phyloP scores from a whole-genome alignment of 2,888 invertebrate genomes.

The Pristionchus exspectatus region DNA sequence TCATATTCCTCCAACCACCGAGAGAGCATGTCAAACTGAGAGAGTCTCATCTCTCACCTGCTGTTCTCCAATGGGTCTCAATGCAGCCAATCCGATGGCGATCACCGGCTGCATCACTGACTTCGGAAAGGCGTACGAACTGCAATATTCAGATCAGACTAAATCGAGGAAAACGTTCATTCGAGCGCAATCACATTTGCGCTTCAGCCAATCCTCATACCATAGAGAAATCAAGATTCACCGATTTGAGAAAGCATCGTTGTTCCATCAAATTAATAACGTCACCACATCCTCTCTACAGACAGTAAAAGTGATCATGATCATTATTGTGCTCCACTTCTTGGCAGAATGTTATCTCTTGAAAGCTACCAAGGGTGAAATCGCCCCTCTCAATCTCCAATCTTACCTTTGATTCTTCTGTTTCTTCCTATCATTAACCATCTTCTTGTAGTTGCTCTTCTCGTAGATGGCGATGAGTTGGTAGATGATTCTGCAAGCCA shows the following conservation, averaged over 20 bases:
- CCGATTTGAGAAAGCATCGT: too few species aligned
- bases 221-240: too few species aligned
- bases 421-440: slow-evolving; percentile 58
- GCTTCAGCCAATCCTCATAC: too few species aligned
- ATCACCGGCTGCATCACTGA: slow-evolving; percentile 71
- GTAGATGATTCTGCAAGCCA: slow-evolving; percentile 31
- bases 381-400: background rate
- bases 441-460: slow-evolving; percentile 63
- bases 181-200: too few species aligned
- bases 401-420: background rate
- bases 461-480: slow-evolving; percentile 59
- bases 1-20: too few species aligned
- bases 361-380: too few species aligned
- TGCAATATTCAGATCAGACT: background rate
- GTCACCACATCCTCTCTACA: background rate
- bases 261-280: too few species aligned
- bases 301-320: too few species aligned
- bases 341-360: background rate
- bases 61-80: slow-evolving; percentile 50
- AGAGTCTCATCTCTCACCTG: background rate
- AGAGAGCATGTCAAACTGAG: background rate
- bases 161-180: background rate
- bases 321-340: background rate
- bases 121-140: slow-evolving; percentile 68
- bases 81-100: slow-evolving; percentile 64